Percentiles rank a stretch among this genome's conserved stretches.
Evolutionary conservation across 2,797 vertebrate species (phyloP).

Genomic region (Oreochromis grahami): DNA sequence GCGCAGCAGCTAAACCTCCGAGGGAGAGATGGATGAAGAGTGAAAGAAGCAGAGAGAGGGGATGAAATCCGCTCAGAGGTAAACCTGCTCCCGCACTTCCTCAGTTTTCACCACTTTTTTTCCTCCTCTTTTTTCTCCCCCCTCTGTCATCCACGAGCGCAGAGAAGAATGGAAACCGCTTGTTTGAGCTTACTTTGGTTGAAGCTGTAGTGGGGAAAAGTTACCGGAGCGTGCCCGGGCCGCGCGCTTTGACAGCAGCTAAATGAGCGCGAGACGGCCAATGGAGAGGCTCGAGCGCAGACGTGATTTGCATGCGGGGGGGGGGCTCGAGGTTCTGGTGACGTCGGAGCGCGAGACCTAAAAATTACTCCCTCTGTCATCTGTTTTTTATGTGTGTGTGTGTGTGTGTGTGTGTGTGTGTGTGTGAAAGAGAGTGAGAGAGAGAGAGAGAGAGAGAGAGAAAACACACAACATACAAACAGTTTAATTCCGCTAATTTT

Average conservation of each 20-base stretch:
- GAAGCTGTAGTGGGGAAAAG: conserved; percentile 44
- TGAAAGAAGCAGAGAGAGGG: neutral
- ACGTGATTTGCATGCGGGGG: conserved; percentile 84
- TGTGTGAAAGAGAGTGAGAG: too few species aligned
- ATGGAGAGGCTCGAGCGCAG: conserved; percentile 77
- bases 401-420: neutral
- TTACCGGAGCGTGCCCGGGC: conserved; percentile 77
- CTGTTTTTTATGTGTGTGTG: conserved; percentile 7
- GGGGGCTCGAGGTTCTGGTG: conserved; percentile 76
- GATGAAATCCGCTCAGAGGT: conserved; percentile 39
- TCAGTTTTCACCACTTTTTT: neutral
- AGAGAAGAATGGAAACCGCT: neutral
- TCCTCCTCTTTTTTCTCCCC: neutral
- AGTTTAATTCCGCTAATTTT: neutral
- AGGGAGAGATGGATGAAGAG: neutral
- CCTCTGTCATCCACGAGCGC: conserved; percentile 29
- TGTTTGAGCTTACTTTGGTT: conserved; percentile 34
- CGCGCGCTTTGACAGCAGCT: conserved; percentile 81
- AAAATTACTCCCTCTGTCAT: conserved; percentile 59
- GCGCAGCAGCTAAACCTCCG: conserved; percentile 6
- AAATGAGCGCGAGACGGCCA: conserved; percentile 86
- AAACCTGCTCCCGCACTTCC: conserved; percentile 23
- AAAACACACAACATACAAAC: neutral
- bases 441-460: neutral
- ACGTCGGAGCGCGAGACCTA: conserved; percentile 81